phyloP scores from a whole-genome alignment of 2,113 vertebrate genomes.

The Podarcis muralis region DNA sequence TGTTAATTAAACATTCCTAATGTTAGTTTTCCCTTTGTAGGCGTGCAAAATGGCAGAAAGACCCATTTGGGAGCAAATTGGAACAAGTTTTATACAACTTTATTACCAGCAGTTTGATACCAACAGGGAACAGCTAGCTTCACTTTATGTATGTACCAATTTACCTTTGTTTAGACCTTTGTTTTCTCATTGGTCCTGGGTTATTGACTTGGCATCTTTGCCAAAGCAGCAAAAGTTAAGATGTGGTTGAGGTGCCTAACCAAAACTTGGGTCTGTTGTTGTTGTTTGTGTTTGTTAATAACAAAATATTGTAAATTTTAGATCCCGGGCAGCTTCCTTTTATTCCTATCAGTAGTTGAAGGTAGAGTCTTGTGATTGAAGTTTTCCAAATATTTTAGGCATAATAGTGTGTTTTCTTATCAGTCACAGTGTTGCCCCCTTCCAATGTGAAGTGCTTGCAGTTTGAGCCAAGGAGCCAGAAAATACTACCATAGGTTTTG shows the following conservation, averaged over 20 bases:
- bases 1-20: neutral
- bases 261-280: neutral
- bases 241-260: neutral
- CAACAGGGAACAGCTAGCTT: conserved; percentile 68
- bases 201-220: neutral
- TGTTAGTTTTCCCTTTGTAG: neutral
- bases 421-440: neutral
- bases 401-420: neutral
- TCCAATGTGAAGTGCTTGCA: neutral
- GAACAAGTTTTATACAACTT: conserved; percentile 71
- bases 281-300: neutral
- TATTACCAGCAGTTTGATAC: conserved; percentile 76
- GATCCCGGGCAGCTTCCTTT: neutral
- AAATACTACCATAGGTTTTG: neutral
- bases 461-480: neutral
- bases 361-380: neutral
- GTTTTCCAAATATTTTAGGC: neutral
- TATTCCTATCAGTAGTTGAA: neutral
- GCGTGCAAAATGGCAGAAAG: conserved; percentile 48
- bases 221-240: neutral
- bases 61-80: conserved; percentile 77
- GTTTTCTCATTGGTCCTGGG: neutral
- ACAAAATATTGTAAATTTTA: neutral
- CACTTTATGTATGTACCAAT: conserved; percentile 73
- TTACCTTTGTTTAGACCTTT: neutral